phyloP scores from a whole-genome alignment of 2,797 vertebrate species.

The Percopsis omiscomaycus region DNA sequence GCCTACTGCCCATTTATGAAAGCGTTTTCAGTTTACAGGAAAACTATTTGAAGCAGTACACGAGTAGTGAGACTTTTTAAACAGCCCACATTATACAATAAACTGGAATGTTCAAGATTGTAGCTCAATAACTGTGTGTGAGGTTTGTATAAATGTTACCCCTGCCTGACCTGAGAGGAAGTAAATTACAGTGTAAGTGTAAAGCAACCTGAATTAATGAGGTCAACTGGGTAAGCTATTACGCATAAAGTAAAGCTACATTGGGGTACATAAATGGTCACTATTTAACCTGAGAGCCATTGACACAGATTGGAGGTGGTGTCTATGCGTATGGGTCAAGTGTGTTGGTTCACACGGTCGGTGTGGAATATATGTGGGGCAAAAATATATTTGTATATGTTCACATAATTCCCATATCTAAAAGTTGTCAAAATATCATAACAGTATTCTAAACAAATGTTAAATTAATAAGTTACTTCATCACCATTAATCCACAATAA shows the following conservation, averaged over 20 bases:
- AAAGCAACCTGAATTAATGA: background rate
- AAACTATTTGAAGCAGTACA: too few species aligned
- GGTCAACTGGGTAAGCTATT: constrained; percentile 32
- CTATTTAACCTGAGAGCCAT: constrained; percentile 52
- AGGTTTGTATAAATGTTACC: too few species aligned
- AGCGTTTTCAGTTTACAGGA: too few species aligned
- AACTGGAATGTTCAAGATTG: too few species aligned
- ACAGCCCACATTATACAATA: too few species aligned
- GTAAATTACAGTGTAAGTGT: background rate
- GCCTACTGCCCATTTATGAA: too few species aligned
- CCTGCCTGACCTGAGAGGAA: background rate
- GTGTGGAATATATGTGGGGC: background rate
- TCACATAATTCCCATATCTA: too few species aligned
- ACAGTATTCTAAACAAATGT: too few species aligned
- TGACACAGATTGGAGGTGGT: constrained; percentile 13
- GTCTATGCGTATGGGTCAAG: constrained; percentile 1
- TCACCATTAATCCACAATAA: background rate
- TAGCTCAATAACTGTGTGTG: too few species aligned
- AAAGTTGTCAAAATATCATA: too few species aligned
- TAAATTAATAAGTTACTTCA: background rate
- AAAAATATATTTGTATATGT: background rate
- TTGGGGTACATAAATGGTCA: constrained; percentile 28
- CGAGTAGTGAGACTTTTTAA: too few species aligned
- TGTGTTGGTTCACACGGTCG: background rate
- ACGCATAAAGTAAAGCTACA: constrained; percentile 4